A percentile compares a stretch with the other conserved stretches of the same genome.
Evolutionary conservation across 2,797 vertebrate genomes (phyloP).

Genomic region (Chloroceryle amazona): DNA sequence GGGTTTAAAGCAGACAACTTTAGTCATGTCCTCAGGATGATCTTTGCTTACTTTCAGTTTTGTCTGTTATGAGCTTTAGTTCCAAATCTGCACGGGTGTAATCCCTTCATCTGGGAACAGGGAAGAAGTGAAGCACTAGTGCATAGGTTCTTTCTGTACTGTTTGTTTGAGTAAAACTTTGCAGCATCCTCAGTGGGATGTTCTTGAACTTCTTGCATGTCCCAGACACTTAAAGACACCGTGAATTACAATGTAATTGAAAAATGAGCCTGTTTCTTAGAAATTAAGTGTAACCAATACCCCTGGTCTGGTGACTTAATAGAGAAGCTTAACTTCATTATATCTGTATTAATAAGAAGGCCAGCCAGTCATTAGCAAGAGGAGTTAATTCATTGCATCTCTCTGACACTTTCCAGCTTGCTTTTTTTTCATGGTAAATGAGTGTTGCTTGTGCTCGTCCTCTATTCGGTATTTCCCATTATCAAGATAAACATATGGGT

Average conservation of each 20-base stretch:
- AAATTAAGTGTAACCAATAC: constrained; percentile 68
- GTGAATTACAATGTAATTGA: constrained; percentile 62
- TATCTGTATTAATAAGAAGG: constrained; percentile 67
- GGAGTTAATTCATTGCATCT: constrained; percentile 28
- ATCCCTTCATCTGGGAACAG: neutral
- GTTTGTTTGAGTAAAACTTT: neutral
- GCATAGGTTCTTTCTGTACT: neutral
- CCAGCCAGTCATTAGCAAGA: constrained; percentile 47
- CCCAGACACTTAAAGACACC: constrained; percentile 44
- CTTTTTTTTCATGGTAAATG: constrained; percentile 60
- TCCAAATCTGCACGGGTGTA: neutral
- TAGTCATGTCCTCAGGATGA: neutral
- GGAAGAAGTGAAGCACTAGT: neutral
- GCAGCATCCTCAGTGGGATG: neutral
- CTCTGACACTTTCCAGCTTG: constrained; percentile 66
- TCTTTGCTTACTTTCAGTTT: neutral
- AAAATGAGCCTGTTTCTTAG: constrained; percentile 59
- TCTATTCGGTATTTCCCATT: constrained; percentile 61
- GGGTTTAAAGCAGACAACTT: neutral
- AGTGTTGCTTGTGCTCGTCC: constrained; percentile 47
- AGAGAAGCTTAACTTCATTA: constrained; percentile 74
- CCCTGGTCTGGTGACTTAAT: constrained; percentile 67
- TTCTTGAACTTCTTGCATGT: neutral
- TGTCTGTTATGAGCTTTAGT: neutral
- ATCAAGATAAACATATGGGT: neutral